A percentile compares a stretch with the other conserved stretches of the same genome.
phyloP scores from a whole-genome alignment of 2,888 invertebrate genomes.

The Diarsia rubi region DNA sequence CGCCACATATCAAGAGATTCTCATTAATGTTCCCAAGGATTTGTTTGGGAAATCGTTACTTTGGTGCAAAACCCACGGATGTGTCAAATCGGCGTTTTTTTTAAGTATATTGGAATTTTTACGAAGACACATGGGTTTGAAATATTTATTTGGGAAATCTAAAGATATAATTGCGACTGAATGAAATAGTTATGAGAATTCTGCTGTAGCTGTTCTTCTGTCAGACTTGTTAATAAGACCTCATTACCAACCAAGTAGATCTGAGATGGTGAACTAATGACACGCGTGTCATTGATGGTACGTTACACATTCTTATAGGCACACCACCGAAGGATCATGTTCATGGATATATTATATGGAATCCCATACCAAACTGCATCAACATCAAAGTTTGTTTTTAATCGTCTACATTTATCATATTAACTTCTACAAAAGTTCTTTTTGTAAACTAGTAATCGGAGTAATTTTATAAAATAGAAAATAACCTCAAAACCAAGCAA shows the following conservation, averaged over 20 bases:
- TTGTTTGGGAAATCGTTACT: conserved; percentile 49
- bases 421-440: too few relatives aligned
- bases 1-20: conserved; percentile 18
- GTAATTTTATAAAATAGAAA: too few relatives aligned
- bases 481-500: too few relatives aligned
- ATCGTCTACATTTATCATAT: too few relatives aligned
- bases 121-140: not conserved
- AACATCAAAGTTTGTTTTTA: too few relatives aligned
- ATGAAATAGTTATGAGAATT: not conserved
- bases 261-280: too few relatives aligned
- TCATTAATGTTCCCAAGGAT: conserved; percentile 39
- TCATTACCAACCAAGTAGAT: not conserved
- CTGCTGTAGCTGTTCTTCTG: not conserved
- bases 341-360: too few relatives aligned
- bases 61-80: conserved; percentile 10
- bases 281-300: too few relatives aligned
- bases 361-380: too few relatives aligned
- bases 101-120: conserved; percentile 6
- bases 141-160: conserved; percentile 12
- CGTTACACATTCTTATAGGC: too few relatives aligned
- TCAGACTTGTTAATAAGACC: not conserved
- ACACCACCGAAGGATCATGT: too few relatives aligned
- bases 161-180: not conserved
- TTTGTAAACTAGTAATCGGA: too few relatives aligned
- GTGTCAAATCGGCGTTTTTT: not conserved